A percentile compares a stretch with the other conserved stretches of the same genome.
Conservation (phyloP, 1,140 invertebrate species). For the Temnothorax curvispinosus region DNA sequence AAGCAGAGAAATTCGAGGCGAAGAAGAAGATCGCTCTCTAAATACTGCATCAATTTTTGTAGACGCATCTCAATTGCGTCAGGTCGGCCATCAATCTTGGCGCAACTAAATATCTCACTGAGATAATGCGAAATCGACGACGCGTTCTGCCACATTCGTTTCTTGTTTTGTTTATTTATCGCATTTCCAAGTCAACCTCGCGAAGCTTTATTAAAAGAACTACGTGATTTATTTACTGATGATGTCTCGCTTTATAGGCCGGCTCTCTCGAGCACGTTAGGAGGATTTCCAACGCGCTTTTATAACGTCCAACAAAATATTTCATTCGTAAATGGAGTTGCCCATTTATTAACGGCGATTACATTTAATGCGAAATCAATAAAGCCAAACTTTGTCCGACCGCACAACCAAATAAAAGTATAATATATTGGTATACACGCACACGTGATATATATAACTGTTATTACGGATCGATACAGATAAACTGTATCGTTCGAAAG, state of each 20-base stretch:
- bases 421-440: background rate
- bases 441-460: background rate
- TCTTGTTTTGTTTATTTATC: slow-evolving; percentile 43
- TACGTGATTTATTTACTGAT: slow-evolving; percentile 36
- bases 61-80: slow-evolving; percentile 1
- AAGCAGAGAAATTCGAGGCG: background rate
- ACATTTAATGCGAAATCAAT: slow-evolving; percentile 49
- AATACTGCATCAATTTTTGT: slow-evolving; percentile 32
- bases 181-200: background rate
- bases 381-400: background rate
- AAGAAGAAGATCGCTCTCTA: background rate
- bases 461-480: slow-evolving; percentile 5
- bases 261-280: no score
- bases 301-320: slow-evolving; percentile 5
- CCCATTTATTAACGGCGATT: slow-evolving; percentile 23
- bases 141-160: background rate
- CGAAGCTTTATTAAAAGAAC: slow-evolving; percentile 38
- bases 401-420: background rate
- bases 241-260: slow-evolving; percentile 15
- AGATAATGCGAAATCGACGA: slow-evolving; percentile 43
- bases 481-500: background rate
- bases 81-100: slow-evolving; percentile 4
- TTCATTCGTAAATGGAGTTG: background rate
- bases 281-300: slow-evolving; percentile 1
- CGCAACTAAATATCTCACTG: slow-evolving; percentile 22